These are phyloP conservation scores for Hartigia nigra DNA, from an alignment of 2,888 invertebrate genomes.

Conservation along the genomic window DNA sequence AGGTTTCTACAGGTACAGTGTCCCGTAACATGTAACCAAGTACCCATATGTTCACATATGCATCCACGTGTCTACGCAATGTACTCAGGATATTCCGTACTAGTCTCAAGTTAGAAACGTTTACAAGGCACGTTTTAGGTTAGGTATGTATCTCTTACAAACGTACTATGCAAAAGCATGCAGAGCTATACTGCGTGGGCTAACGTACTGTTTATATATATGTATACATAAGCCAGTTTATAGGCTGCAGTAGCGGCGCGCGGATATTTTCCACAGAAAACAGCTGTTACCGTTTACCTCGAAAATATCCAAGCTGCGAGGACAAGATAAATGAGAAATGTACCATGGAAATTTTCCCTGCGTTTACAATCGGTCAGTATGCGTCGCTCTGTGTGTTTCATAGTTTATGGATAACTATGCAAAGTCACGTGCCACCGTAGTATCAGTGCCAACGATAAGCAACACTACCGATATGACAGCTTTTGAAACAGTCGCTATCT, in stretches of 20 bases:
- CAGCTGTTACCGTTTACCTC: background rate
- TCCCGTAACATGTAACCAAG: background rate
- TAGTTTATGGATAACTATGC: background rate
- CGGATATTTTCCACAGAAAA: background rate
- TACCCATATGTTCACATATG: background rate
- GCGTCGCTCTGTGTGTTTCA: background rate
- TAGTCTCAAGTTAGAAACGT: background rate
- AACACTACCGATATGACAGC: background rate
- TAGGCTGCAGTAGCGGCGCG: background rate
- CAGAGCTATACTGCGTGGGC: background rate
- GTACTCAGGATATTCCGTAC: background rate
- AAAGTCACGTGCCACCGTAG: background rate
- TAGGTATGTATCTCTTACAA: background rate
- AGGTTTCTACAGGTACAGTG: background rate
- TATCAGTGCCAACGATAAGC: background rate
- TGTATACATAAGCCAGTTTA: background rate
- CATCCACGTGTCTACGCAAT: background rate
- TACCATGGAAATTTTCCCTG: background rate
- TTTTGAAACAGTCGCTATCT: background rate
- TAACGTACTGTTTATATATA: background rate
- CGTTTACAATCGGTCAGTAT: background rate
- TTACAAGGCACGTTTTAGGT: background rate
- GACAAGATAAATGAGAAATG: background rate
- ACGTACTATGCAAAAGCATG: background rate
- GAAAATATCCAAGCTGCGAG: background rate